These are phyloP conservation scores for Tetranychus piercei DNA, from an alignment of 2,888 invertebrate species.

Conservation along the genomic window DNA sequence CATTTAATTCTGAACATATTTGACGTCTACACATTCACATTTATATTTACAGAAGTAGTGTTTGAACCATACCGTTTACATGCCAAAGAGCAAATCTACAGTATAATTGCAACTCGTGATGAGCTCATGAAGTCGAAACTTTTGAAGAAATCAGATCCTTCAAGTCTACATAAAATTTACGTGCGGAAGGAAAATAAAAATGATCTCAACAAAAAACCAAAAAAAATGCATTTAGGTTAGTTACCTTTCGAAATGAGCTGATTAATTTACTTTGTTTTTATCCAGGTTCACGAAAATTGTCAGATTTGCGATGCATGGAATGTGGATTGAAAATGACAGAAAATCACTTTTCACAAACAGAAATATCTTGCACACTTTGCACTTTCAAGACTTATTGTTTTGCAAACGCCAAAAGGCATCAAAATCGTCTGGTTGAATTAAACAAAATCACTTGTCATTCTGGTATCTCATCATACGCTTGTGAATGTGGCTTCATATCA, in stretches of 20 bases:
- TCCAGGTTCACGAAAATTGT: background rate
- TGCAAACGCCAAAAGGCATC: background rate
- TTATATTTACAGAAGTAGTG: background rate
- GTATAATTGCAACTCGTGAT: background rate
- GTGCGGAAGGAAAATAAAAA: background rate
- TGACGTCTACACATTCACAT: background rate
- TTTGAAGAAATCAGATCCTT: background rate
- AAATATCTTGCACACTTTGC: background rate
- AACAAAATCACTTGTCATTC: no score
- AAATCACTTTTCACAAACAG: background rate
- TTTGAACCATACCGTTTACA: background rate
- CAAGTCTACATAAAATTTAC: background rate
- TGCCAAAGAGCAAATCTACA: background rate
- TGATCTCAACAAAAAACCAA: background rate
- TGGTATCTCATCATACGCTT: no score
- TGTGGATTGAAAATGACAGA: background rate
- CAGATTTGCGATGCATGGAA: background rate
- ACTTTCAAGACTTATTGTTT: background rate
- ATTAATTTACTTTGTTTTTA: background rate
- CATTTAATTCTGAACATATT: background rate
- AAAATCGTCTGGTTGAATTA: background rate
- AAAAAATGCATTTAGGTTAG: background rate
- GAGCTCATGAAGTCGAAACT: background rate
- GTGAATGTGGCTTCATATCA: no score
- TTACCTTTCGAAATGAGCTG: background rate